phyloP scores from a whole-genome alignment of 1,140 invertebrate genomes.

The Acyrthosiphon pisum region DNA sequence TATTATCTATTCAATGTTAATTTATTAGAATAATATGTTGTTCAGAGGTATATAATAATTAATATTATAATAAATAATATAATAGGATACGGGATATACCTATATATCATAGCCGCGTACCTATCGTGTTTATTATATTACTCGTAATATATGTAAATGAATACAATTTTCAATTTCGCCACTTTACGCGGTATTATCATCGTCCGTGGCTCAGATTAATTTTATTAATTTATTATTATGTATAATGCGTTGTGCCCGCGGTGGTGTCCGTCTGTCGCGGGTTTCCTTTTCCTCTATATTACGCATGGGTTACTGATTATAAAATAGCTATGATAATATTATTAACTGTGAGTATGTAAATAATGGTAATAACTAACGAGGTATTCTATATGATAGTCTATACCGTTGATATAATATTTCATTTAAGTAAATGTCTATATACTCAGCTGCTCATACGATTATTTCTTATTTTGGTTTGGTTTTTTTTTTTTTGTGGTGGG shows the following conservation, averaged over 20 bases:
- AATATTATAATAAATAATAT: not conserved
- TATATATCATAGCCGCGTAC: not conserved
- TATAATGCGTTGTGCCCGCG: not conserved
- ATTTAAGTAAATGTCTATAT: not conserved
- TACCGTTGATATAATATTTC: not conserved
- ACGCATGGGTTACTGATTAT: not conserved
- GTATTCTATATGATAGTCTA: not conserved
- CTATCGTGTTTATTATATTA: not conserved
- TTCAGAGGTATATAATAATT: not conserved
- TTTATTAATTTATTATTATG: constrained; percentile 20
- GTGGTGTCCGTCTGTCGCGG: not conserved
- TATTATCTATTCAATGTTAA: not conserved
- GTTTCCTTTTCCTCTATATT: not conserved
- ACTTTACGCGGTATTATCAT: not conserved
- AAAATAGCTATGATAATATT: not conserved
- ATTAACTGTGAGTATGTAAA: not conserved
- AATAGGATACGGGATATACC: not conserved
- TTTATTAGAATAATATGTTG: not conserved
- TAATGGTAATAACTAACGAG: not conserved
- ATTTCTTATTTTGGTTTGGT: no score
- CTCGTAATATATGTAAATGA: not conserved
- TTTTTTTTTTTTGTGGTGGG: no score
- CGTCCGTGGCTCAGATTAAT: not conserved
- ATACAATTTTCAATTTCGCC: not conserved
- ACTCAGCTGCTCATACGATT: no score